These are phyloP conservation scores for Eumerus sabulonum DNA, from an alignment of 2,888 invertebrate genomes.

Conservation along the genomic window DNA sequence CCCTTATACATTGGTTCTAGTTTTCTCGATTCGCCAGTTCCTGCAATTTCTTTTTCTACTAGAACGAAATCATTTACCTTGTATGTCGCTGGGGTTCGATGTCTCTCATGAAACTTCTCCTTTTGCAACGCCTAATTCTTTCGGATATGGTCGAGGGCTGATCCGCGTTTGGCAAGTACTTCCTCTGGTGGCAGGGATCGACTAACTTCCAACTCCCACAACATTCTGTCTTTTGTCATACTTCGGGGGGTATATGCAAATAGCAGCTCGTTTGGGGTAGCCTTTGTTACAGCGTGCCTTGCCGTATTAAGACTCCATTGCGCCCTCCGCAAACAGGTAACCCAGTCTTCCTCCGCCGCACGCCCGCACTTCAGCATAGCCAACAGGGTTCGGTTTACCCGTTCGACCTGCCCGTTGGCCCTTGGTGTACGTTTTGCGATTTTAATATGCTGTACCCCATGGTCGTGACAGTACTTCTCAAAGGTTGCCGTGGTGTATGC, in stretches of 20 bases:
- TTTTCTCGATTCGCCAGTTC: not conserved
- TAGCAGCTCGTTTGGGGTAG: no score
- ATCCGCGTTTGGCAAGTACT: not conserved
- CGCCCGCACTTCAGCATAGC: not conserved
- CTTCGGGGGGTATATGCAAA: not conserved
- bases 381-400: not conserved
- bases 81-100: not conserved
- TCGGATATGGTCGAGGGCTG: not conserved
- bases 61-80: conserved; percentile 4
- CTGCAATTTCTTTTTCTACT: no score
- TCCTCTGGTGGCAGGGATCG: no score
- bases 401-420: no score
- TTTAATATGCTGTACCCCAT: not conserved
- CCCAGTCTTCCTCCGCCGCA: not conserved
- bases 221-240: not conserved
- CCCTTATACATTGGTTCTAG: not conserved
- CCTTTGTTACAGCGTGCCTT: no score
- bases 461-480: no score
- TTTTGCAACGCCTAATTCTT: not conserved
- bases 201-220: not conserved
- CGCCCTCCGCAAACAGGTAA: not conserved
- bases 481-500: not conserved
- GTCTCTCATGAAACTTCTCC: not conserved
- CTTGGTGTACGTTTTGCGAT: not conserved
- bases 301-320: no score